These are phyloP conservation scores for Rhyacophila brunnea DNA, from an alignment of 1,140 invertebrate species.

Conservation along the genomic window DNA sequence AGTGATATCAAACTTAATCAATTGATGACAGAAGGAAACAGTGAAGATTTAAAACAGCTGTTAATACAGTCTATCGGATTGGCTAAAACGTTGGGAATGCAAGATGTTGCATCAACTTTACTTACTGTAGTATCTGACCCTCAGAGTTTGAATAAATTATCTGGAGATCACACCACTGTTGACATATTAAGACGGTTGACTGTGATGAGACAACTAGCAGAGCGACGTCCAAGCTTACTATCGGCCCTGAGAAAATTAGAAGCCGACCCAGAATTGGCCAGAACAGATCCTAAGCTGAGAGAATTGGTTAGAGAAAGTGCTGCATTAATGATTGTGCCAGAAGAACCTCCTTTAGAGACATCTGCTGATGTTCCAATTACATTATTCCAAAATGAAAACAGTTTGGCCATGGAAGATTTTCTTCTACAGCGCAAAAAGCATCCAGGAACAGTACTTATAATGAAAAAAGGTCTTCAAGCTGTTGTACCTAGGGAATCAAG, in stretches of 20 bases:
- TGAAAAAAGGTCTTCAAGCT: constrained; percentile 73
- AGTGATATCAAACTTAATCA: constrained; percentile 57
- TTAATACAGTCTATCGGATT: constrained; percentile 68
- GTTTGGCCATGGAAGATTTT: constrained; percentile 73
- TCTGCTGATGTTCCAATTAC: constrained; percentile 67
- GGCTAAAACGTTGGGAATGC: constrained; percentile 68
- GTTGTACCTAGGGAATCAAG: constrained; percentile 74
- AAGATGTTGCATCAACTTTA: constrained; percentile 60
- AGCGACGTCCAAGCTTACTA: constrained; percentile 61
- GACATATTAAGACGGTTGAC: constrained; percentile 70
- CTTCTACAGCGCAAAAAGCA: constrained; percentile 61
- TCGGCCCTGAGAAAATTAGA: constrained; percentile 61
- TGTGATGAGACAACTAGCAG: constrained; percentile 70
- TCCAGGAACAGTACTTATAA: constrained; percentile 66
- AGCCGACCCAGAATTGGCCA: constrained; percentile 64
- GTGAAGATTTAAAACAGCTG: constrained; percentile 52
- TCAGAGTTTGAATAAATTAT: constrained; percentile 57
- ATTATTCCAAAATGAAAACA: constrained; percentile 65
- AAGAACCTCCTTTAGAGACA: constrained; percentile 59
- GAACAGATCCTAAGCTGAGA: constrained; percentile 64
- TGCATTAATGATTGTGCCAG: constrained; percentile 65
- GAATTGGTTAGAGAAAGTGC: constrained; percentile 71
- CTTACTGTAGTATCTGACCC: constrained; percentile 61
- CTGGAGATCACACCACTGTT: constrained; percentile 61
- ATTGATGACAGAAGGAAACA: constrained; percentile 54